Conservation (phyloP, 1,140 invertebrate species). For the Drosophila littoralis region DNA sequence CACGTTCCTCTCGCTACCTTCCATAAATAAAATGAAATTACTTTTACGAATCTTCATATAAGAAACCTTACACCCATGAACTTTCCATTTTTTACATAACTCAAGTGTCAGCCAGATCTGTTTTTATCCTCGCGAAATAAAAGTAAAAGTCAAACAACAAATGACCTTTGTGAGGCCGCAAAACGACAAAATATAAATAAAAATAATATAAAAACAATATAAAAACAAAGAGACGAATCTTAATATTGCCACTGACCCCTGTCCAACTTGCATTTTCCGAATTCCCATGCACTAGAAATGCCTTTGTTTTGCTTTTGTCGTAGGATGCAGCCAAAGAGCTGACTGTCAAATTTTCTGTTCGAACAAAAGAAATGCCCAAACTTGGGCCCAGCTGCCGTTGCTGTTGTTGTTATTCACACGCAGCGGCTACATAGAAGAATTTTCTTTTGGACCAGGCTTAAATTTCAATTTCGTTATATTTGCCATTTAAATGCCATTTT, state of each 20-base stretch:
- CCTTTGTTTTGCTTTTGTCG: constrained; percentile 1
- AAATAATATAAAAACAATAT: too few species aligned
- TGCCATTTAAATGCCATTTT: background rate
- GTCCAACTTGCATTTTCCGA: constrained; percentile 15
- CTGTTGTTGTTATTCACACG: constrained; percentile 19
- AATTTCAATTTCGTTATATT: background rate
- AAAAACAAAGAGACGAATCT: background rate
- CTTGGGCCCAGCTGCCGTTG: background rate
- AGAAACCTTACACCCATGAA: background rate
- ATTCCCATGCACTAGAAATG: constrained; percentile 18
- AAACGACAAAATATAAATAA: background rate
- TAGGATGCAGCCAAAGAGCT: constrained; percentile 3
- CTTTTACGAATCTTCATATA: background rate
- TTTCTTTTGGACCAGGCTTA: constrained; percentile 6
- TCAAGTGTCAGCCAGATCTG: background rate
- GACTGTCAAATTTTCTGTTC: constrained; percentile 8
- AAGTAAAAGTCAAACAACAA: constrained; percentile 10
- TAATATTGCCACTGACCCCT: constrained; percentile 19
- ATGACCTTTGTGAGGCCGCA: constrained; percentile 14
- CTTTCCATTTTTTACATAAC: constrained; percentile 19
- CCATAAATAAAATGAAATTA: background rate
- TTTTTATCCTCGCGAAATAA: background rate
- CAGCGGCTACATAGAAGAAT: constrained; percentile 1
- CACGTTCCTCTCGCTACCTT: too few species aligned
- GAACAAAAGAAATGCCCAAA: constrained; percentile 4